These are phyloP conservation scores for Schizotus pectinicornis DNA, from an alignment of 2,888 invertebrate genomes.

Conservation along the genomic window DNA sequence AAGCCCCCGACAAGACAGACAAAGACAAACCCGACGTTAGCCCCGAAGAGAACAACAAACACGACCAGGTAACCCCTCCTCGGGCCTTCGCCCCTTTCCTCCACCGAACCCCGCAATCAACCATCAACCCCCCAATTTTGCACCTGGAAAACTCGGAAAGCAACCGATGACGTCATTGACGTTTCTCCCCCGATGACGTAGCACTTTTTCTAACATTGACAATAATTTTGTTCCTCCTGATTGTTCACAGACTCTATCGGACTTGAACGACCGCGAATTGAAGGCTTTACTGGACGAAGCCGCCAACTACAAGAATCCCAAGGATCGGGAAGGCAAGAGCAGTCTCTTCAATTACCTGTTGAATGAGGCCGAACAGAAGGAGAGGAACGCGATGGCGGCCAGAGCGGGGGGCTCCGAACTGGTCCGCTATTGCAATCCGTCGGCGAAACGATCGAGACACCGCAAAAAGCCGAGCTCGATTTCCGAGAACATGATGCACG, in stretches of 20 bases:
- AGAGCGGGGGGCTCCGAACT: conserved; percentile 59
- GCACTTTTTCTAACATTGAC: too few relatives aligned
- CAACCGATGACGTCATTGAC: not conserved
- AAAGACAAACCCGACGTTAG: conserved; percentile 6
- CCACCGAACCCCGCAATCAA: not conserved
- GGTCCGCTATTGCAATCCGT: conserved; percentile 58
- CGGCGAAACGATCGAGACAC: conserved; percentile 39
- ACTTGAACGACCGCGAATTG: conserved; percentile 77
- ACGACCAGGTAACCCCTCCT: conserved; percentile 42
- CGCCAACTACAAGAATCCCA: conserved; percentile 82
- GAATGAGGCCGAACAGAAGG: conserved; percentile 78
- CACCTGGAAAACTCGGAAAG: not conserved
- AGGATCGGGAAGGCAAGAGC: conserved; percentile 85
- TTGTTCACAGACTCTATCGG: conserved; percentile 50
- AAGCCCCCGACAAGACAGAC: conserved; percentile 71
- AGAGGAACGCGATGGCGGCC: conserved; percentile 65
- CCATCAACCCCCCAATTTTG: too few relatives aligned
- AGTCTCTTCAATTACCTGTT: conserved; percentile 81
- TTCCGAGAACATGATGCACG: conserved; percentile 63
- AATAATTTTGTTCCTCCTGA: too few relatives aligned
- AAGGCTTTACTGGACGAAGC: conserved; percentile 83
- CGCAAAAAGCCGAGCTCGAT: conserved; percentile 59
- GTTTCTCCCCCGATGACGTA: conserved; percentile 27
- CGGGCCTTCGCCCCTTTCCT: conserved; percentile 11
- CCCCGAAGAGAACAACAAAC: conserved; percentile 41